Base-by-base conservation (phyloP, 2,113 vertebrate species). In the Eudyptes chrysolophus region DNA sequence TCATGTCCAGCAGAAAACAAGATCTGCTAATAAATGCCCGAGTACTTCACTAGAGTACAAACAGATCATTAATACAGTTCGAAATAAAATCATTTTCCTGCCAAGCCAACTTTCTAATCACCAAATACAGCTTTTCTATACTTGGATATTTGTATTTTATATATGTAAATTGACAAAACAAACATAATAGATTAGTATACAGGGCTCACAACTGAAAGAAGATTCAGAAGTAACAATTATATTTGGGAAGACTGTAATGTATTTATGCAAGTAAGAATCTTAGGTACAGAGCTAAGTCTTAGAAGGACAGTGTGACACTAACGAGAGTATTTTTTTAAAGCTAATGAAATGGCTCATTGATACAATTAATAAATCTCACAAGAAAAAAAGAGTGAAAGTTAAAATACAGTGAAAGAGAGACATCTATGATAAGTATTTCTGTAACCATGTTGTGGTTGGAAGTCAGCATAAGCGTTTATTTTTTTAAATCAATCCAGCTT, bases 401-500 rank as follows among this genome's bases (percentile, higher is more conserved):
- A 80, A 77, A 88, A 85, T 52, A 49, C 15, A 75, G 26, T 22
- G 9, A 57, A 48, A 40, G 42, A 48, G 7, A 87, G 10, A 72
- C 8, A 64, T 42, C 32, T 75, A 5, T 29, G 4, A 0, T 29
- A 40, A 62, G 42, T 44, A 32, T 65, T 94, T 65, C 84, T 80
- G 18, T 16, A 86, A 62, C 24, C 16, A 12, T 19, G 12, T 9
- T 78, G 46, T n/a, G 13, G 29, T 21, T 87, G n/a, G 30, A 84
- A 90, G 71, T 51, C 58, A 84, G 60, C 2, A 10, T 5, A 90
- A 92, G 22, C 2, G 3, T 64, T 92, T 77, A 9, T 66, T 60
- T 89, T 90, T 78, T 81, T 5, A 38, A 88, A 94, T 95, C 94
- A 95, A 92, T 89, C 21, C 65, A 71, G 76, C 30, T 52, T 90